Evolutionary conservation across 2,888 invertebrate species (phyloP).

Genomic region (Synanthedon myopaeformis): DNA sequence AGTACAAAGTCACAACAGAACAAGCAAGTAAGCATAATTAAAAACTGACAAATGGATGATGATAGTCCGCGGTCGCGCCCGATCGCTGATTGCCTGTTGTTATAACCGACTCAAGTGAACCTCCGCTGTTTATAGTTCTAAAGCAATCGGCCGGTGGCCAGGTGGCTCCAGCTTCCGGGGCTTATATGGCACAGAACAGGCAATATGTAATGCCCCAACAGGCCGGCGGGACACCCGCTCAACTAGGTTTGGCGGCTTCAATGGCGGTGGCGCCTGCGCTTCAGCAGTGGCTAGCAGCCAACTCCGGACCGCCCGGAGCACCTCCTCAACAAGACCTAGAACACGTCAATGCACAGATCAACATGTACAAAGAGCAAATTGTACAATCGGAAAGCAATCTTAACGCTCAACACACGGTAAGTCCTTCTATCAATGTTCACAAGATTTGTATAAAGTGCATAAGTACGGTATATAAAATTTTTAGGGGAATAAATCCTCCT

Average conservation of each 20-base stretch:
- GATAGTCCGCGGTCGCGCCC: slow-evolving; percentile 38
- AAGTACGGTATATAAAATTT: not conserved
- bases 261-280: slow-evolving; percentile 62
- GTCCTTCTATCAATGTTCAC: slow-evolving; percentile 19
- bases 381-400: slow-evolving; percentile 96
- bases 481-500: not conserved
- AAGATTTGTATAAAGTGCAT: slow-evolving; percentile 2
- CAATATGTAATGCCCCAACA: slow-evolving; percentile 72
- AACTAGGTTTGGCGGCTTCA: slow-evolving; percentile 66
- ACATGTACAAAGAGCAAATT: slow-evolving; percentile 89
- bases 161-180: slow-evolving; percentile 63
- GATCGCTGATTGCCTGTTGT: slow-evolving; percentile 52
- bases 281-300: slow-evolving; percentile 58
- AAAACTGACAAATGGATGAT: slow-evolving; percentile 27
- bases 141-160: slow-evolving; percentile 76
- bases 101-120: slow-evolving; percentile 64
- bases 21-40: slow-evolving; percentile 84
- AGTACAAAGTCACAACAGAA: slow-evolving; percentile 94
- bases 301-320: slow-evolving; percentile 32
- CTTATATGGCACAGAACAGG: slow-evolving; percentile 70
- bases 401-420: slow-evolving; percentile 92
- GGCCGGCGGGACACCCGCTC: slow-evolving; percentile 67
- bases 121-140: slow-evolving; percentile 78
- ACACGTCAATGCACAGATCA: slow-evolving; percentile 81
- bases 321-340: slow-evolving; percentile 50